These are phyloP conservation scores for Chaetogeoica ovagalla DNA, from an alignment of 2,888 invertebrate species.

Conservation along the genomic window DNA sequence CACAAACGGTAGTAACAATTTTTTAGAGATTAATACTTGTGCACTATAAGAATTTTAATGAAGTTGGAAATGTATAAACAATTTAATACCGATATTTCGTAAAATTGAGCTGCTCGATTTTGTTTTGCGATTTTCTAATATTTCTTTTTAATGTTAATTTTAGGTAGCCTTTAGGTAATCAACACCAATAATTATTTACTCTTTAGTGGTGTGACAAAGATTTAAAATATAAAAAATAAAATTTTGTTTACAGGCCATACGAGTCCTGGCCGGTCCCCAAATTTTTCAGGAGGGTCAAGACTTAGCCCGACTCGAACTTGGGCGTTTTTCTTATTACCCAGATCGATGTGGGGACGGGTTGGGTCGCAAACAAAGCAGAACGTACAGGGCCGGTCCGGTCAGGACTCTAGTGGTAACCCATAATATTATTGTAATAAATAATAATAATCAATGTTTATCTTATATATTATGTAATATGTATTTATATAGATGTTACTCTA, in stretches of 20 bases:
- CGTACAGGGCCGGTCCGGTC: slow-evolving; percentile 2
- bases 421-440: background rate
- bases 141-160: no score
- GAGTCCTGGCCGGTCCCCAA: slow-evolving; percentile 20
- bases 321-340: slow-evolving; percentile 30
- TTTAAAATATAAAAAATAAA: background rate
- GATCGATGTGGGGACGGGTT: slow-evolving; percentile 35
- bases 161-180: no score
- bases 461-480: no score
- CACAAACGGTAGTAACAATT: no score
- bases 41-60: no score
- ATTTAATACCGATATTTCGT: no score
- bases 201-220: background rate
- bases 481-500: background rate
- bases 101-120: no score
- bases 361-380: slow-evolving; percentile 42
- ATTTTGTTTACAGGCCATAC: slow-evolving; percentile 28
- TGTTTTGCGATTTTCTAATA: no score
- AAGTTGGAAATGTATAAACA: no score
- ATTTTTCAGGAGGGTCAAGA: slow-evolving; percentile 17
- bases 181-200: no score
- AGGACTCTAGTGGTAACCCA: slow-evolving; percentile 31
- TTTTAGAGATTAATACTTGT: no score
- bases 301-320: slow-evolving; percentile 14
- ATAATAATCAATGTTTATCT: background rate